phyloP scores from a whole-genome alignment of 2,113 vertebrate species.

The Sinocyclocheilus anshuiensis region DNA sequence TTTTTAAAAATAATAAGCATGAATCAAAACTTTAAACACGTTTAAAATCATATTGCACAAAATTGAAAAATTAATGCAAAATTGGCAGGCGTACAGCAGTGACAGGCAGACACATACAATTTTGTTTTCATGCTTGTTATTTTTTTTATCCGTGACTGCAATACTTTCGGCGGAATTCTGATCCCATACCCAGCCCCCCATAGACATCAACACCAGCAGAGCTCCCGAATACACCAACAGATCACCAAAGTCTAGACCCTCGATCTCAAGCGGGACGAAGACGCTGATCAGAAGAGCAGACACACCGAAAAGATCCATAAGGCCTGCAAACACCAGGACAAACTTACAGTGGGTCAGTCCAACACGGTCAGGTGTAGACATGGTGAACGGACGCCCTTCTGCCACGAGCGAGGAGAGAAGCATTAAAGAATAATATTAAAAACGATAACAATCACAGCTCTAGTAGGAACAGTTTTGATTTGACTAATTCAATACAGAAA shows the following conservation, averaged over 20 bases:
- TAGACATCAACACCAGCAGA: constrained; percentile 82
- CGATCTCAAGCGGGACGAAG: constrained; percentile 81
- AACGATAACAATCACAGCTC: background rate
- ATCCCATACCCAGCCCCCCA: constrained; percentile 85
- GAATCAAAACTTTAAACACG: too few species aligned
- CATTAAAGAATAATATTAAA: background rate
- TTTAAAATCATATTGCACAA: too few species aligned
- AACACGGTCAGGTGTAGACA: constrained; percentile 65
- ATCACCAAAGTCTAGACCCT: constrained; percentile 84
- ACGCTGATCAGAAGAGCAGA: constrained; percentile 80
- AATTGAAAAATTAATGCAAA: too few species aligned
- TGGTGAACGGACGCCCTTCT: constrained; percentile 38
- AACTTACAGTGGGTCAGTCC: constrained; percentile 83
- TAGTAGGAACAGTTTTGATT: too few species aligned
- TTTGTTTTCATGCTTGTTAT: too few species aligned
- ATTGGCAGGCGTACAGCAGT: too few species aligned
- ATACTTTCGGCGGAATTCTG: too few species aligned
- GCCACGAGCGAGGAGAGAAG: background rate
- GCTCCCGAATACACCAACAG: constrained; percentile 85
- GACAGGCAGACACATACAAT: too few species aligned
- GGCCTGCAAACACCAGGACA: constrained; percentile 81
- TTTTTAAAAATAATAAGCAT: too few species aligned
- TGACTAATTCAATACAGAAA: background rate
- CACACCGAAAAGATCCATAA: constrained; percentile 82
- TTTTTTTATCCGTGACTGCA: too few species aligned